These are phyloP conservation scores for Gracilinanus agilis DNA, from an alignment of 2,113 vertebrate genomes.

Conservation along the genomic window DNA sequence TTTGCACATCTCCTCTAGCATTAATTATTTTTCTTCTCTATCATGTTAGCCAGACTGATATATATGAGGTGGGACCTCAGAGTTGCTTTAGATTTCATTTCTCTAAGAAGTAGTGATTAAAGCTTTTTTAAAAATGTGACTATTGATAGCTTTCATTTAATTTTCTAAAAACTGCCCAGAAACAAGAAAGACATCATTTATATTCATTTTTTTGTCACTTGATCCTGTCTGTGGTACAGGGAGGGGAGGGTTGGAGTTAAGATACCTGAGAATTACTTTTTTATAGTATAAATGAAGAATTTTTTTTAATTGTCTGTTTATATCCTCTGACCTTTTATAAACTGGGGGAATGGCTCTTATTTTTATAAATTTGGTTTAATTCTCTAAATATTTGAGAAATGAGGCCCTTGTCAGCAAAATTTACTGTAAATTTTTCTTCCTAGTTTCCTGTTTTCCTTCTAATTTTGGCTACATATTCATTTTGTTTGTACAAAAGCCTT, in stretches of 20 bases:
- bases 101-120: background rate
- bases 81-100: background rate
- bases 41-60: no score
- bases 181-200: no score
- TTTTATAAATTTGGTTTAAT: background rate
- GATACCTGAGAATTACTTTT: no score
- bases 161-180: background rate
- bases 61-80: background rate
- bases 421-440: background rate
- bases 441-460: background rate
- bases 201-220: no score
- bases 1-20: background rate
- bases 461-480: background rate
- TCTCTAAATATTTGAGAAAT: background rate
- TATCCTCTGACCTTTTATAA: background rate
- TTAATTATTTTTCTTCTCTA: background rate
- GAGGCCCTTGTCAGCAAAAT: no score
- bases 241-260: no score
- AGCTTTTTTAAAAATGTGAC: background rate
- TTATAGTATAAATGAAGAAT: no score
- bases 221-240: no score
- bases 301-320: background rate
- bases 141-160: background rate
- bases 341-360: background rate
- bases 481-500: background rate